Evolutionary conservation across 2,888 invertebrate species (phyloP), one percentile per base, ranked within the genome.

Genomic region (Pristionchus exspectatus): DNA sequence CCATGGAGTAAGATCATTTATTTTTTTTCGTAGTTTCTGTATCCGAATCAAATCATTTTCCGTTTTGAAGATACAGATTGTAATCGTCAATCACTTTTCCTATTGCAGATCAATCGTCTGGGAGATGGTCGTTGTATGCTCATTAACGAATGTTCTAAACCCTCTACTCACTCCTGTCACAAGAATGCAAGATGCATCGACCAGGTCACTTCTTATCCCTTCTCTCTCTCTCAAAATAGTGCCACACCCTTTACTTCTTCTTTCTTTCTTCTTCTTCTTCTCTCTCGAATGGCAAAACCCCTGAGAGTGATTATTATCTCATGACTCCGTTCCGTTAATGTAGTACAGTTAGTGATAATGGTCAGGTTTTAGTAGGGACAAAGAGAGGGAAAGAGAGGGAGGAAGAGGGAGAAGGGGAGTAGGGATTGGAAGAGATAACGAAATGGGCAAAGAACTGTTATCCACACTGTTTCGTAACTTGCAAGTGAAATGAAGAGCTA

Each of bases 91-190:
- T 21, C 0, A 21, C 30, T 59, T 2, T 10, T 24, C 56, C 14
- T 2, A 59, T 66, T 86, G 24, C 63, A 88, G 88, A 50, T 88
- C 38, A 77, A 90, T 90, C 81, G 91, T n/a, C 85, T 91, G 38
- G 90, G 92, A 16, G 94, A 94, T 87, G 93, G 94, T 50, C 90
- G 93, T 12, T 94, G 94, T 88, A 90, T 91, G 66, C 88, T 92
- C 16, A 90, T 93, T 72, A 91, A 93, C 89, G 93, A 93, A 86
- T 93, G 93, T 66, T 92, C 93, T 12, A 89, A 92, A 59, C 92
- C 92, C n/a, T 91, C 92, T 14, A 91, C 92, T n/a, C 91, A 93
- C 88, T 91, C 90, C 21, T 94, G 94, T 87, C 93, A 93, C 87
- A 91, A 91, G 81, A 91, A 93, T 87, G 93, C 94, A 7, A 77